Evolutionary conservation across 2,797 vertebrate genomes (phyloP), one percentile per base, ranked within the genome.

Genomic region (Neostethus bicornis): DNA sequence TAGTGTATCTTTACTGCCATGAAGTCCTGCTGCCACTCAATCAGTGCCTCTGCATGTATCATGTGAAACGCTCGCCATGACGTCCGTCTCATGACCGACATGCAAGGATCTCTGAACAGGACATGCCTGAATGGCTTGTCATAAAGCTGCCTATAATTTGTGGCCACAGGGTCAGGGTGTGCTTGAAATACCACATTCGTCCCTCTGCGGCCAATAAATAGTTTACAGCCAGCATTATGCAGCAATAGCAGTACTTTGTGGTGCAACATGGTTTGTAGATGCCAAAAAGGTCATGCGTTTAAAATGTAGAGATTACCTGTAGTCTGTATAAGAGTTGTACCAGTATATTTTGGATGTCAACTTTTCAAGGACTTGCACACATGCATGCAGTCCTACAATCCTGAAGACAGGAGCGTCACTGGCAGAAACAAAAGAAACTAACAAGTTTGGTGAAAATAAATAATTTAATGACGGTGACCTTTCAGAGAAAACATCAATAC

Each of bases 131-230:
- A 64, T 8, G 34, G 67, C 37, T 59, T 5, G 0, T 65, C 62
- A 11, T 75, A 70, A 81, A 73, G 47, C 19, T 68, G 66, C 49
- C 62, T 23, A 17, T 63, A 61, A 76, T 71, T 63, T 60, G 37
- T 53, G 21, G 35, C 41, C 8, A 19, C 11, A 19, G 17, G 17
- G 3, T 61, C 54, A 37, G 1, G 1, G 0, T 31, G 4, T 19
- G 51, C 44, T 29, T 17, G 50, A 73, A 51, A 66, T 34, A 46
- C 37, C 28, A 3, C 26, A n/a, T 13, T 26, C 19, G 11, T 8
- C 51, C 49, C n/a, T 35, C 14, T 58, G 26, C 28, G 2, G 34
- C 51, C 49, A 37, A 35, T 44, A 5, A 47, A 47, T 28, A 39
- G 21, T 55, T 34, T 12, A 29, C 53, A 26, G 2, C 9, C 46